Conservation (phyloP, 2,113 vertebrate genomes). For the Dascyllus trimaculatus region DNA sequence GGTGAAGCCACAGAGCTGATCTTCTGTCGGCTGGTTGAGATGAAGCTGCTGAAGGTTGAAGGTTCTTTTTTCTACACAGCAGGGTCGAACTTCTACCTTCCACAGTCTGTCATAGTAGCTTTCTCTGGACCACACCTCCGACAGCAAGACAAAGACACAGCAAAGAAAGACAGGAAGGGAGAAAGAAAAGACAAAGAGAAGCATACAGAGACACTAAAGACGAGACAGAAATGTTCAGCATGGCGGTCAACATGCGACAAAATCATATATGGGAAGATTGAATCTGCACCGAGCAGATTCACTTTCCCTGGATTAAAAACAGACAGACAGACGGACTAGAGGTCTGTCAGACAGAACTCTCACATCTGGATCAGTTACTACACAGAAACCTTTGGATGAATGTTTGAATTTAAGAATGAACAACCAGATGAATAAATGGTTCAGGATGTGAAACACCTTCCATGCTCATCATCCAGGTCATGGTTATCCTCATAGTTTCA, state of each 20-base stretch:
- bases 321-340: constrained; percentile 27
- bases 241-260: constrained; percentile 32
- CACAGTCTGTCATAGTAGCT: constrained; percentile 82
- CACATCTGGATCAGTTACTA: not conserved
- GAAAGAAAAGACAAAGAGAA: constrained; percentile 50
- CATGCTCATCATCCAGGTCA: not conserved
- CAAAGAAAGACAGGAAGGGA: constrained; percentile 33
- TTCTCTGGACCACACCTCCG: constrained; percentile 83
- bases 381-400: not conserved
- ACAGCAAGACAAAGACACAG: constrained; percentile 74
- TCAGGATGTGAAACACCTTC: not conserved
- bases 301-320: constrained; percentile 42
- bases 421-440: not conserved
- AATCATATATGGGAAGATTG: constrained; percentile 18
- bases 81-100: constrained; percentile 81
- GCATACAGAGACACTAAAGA: constrained; percentile 67
- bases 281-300: constrained; percentile 1
- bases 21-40: constrained; percentile 47
- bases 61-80: too few species aligned
- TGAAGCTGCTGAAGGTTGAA: constrained; percentile 47
- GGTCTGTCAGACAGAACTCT: constrained; percentile 4
- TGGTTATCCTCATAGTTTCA: too few species aligned
- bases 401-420: not conserved
- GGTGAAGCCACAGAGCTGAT: constrained; percentile 64
- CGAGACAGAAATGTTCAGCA: constrained; percentile 28